phyloP scores from a whole-genome alignment of 2,888 invertebrate species.

The Panopea generosa region DNA sequence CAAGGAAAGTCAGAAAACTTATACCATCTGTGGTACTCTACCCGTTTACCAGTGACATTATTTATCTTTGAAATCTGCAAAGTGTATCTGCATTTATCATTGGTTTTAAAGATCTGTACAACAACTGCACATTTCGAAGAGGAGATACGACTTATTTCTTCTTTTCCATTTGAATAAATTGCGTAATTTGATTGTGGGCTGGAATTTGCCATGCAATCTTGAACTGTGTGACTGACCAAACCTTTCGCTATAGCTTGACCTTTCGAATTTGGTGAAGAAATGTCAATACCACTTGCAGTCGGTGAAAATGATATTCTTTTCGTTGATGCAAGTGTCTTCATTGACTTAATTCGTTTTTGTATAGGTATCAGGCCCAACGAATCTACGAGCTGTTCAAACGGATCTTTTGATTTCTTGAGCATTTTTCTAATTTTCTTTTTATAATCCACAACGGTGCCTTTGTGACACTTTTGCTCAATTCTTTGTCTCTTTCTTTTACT shows the following conservation, averaged over 20 bases:
- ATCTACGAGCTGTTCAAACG: background rate
- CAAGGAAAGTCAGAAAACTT: background rate
- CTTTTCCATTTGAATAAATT: background rate
- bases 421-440: background rate
- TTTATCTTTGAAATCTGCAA: background rate
- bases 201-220: background rate
- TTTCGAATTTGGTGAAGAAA: background rate
- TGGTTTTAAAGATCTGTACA: background rate
- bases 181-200: background rate
- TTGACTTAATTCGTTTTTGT: background rate
- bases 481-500: background rate
- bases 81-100: background rate
- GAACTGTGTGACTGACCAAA: background rate
- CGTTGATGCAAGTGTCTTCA: background rate
- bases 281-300: background rate
- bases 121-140: background rate
- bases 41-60: background rate
- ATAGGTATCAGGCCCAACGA: slow-evolving; percentile 1
- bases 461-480: background rate
- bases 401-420: background rate
- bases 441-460: background rate
- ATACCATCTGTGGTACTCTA: background rate
- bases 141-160: background rate
- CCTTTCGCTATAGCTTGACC: background rate
- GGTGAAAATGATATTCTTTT: slow-evolving; percentile 7